These are phyloP conservation scores for Rugalucina vietnamica DNA, from an alignment of 2,888 invertebrate species.

Conservation along the genomic window DNA sequence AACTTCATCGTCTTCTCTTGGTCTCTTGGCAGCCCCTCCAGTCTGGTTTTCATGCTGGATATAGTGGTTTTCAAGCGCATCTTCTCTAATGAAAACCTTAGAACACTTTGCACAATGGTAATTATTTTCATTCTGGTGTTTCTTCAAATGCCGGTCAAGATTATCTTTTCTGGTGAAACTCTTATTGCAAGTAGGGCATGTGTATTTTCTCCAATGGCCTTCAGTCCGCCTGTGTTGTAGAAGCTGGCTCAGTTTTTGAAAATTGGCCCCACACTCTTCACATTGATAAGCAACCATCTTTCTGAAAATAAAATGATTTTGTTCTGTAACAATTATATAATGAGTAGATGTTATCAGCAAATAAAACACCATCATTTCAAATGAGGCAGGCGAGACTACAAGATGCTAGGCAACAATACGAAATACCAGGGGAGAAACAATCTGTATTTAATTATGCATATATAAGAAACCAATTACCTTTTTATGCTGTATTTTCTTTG, in stretches of 20 bases:
- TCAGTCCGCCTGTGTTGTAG: slow-evolving; percentile 22
- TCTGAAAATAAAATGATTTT: background rate
- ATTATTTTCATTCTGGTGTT: slow-evolving; percentile 16
- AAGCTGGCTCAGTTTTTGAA: slow-evolving; percentile 31
- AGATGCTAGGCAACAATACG: too few relatives aligned
- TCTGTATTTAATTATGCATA: too few relatives aligned
- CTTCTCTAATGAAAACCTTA: slow-evolving; percentile 18
- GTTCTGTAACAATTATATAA: too few relatives aligned
- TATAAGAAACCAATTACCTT: too few relatives aligned
- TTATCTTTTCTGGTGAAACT: slow-evolving; percentile 27
- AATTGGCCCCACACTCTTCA: slow-evolving; percentile 33
- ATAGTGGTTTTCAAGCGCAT: slow-evolving; percentile 16
- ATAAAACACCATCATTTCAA: too few relatives aligned
- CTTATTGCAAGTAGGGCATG: slow-evolving; percentile 28
- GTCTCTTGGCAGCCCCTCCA: background rate
- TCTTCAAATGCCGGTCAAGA: slow-evolving; percentile 32
- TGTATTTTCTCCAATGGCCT: slow-evolving; percentile 31
- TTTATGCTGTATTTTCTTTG: too few relatives aligned
- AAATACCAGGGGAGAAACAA: too few relatives aligned
- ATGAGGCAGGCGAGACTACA: too few relatives aligned
- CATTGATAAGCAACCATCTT: slow-evolving; percentile 39
- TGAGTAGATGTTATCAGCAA: too few relatives aligned
- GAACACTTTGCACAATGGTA: slow-evolving; percentile 37
- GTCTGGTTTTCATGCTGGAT: background rate
- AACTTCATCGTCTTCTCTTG: background rate